Conservation (phyloP, 1,140 invertebrate species). For the Hermatobates lingyangjiaoensis region DNA sequence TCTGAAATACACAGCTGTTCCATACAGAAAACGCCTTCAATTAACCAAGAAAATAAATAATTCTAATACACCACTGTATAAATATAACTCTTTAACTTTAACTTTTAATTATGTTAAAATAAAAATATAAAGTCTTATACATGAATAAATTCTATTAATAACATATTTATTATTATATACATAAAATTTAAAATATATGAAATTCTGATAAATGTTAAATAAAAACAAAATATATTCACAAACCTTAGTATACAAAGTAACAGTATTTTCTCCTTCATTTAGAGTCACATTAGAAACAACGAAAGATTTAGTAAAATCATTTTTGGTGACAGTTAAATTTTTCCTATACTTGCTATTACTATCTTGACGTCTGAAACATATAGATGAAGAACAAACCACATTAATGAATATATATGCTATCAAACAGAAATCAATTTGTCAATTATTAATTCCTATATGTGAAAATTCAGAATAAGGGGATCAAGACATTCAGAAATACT, state of each 20-base stretch:
- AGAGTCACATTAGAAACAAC: conserved; percentile 31
- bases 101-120: too few species aligned
- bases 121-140: too few species aligned
- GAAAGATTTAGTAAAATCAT: conserved; percentile 43
- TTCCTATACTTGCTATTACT: conserved; percentile 21
- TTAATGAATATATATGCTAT: not conserved
- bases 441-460: not conserved
- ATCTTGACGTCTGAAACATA: conserved; percentile 22
- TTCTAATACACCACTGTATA: too few species aligned
- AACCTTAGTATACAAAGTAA: conserved; percentile 38
- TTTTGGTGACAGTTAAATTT: conserved; percentile 23
- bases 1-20: too few species aligned
- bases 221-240: not conserved
- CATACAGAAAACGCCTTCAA: too few species aligned
- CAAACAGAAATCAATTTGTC: not conserved
- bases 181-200: too few species aligned
- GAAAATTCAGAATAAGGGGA: not conserved
- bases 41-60: too few species aligned
- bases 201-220: not conserved
- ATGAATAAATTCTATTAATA: too few species aligned
- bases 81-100: too few species aligned
- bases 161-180: too few species aligned
- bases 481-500: not conserved
- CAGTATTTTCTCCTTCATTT: conserved; percentile 49
- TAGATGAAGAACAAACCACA: not conserved